Evolutionary conservation across 2,113 vertebrate species (phyloP), one percentile per base, ranked within the genome.

Genomic region (Oryzias woworae): DNA sequence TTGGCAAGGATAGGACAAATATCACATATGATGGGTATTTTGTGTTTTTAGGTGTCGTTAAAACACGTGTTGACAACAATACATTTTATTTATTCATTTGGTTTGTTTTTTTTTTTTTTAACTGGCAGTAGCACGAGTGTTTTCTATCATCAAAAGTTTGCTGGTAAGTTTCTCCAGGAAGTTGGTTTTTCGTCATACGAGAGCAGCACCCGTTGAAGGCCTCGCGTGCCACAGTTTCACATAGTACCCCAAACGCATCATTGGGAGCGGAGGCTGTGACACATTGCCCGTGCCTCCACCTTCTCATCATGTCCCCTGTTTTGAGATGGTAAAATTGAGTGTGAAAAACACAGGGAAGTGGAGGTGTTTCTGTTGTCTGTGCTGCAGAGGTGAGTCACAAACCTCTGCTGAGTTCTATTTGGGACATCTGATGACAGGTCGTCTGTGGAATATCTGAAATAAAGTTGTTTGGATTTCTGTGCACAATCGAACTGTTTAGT

Each of bases 311-410:
- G 57, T 68, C 42, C 45, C 78, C 87, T 81, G 78, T 68, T 47
- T 76, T 57, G 53, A 61, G 50, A 73, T 73, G 78, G 72, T 75
- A 73, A 79, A 79, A 67, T 84, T 58, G 62, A 78, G 65, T 24
- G 45, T 58, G 49, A 68, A 31, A 75, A 69, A 74, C 63, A 58
- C 58, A 47, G 73, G 66, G 75, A 66, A 60, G 58, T 68, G 62
- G 72, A 50, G 61, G 8, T 50, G 62, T 67, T 55, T 64, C 50
- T 57, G 63, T 22, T 28, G 41, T 61, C 58, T 52, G 61, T 45
- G 36, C 48, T 49, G 53, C 23, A 51, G 69, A 47, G 66, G 82
- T 88, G 90, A 88, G 80, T 92, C 88, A 87, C 63, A 69, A 26
- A 45, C 58, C 59, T 69, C 47, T 62, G 48, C 10, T 61, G 58